Evolutionary conservation across 2,797 vertebrate genomes (phyloP).

Genomic region (Arctocebus calabarensis): DNA sequence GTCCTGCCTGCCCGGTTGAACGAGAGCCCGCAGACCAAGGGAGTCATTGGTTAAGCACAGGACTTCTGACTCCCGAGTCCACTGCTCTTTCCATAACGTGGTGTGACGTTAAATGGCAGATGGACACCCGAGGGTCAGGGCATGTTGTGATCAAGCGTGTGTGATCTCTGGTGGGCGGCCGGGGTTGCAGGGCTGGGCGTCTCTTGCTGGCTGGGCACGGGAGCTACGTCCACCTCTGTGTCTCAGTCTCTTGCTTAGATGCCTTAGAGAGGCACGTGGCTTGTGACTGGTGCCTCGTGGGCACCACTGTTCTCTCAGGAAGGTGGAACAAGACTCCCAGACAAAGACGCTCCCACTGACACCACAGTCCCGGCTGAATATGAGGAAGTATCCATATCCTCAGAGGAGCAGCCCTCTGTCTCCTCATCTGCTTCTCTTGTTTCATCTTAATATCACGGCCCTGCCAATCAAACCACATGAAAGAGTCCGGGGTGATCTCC

Average conservation of each 20-base stretch:
- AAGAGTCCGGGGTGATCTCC: neutral
- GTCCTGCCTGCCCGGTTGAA: neutral
- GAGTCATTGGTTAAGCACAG: neutral
- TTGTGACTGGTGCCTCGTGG: neutral
- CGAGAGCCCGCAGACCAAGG: neutral
- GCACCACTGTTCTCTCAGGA: fast-evolving
- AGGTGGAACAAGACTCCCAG: fast-evolving
- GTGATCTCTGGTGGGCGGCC: no score
- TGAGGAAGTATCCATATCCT: fast-evolving
- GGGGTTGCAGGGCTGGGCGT: no score
- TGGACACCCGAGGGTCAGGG: neutral
- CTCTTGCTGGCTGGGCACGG: neutral
- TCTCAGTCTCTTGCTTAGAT: neutral
- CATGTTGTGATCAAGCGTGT: neutral
- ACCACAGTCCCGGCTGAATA: fast-evolving
- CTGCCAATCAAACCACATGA: neutral
- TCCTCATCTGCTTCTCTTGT: fast-evolving
- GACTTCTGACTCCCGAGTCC: neutral
- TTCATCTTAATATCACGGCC: fast-evolving
- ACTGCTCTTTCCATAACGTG: neutral
- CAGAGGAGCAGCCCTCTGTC: neutral
- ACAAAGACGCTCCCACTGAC: fast-evolving
- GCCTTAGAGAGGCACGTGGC: neutral
- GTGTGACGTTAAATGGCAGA: neutral
- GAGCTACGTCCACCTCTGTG: neutral